Base-by-base conservation (phyloP, 2,888 invertebrate genomes). In the Villa cingulata region DNA sequence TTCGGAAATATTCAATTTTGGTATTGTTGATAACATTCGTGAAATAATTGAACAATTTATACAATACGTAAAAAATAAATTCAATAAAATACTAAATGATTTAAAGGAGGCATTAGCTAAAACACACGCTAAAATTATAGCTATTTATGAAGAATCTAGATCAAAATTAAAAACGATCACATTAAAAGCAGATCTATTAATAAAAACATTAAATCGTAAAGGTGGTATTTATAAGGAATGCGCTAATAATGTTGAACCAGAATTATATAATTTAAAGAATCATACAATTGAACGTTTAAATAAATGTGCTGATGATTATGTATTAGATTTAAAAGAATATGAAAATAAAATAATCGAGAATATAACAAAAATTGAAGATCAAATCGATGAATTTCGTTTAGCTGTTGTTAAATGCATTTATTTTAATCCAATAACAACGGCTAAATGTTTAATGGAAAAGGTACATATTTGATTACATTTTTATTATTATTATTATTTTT, bases 401-500 rank as follows among this genome's bases (percentile, higher is more conserved):
- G 27, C 34, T 27, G 41, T 46, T 29, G 29, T 27, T 5, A 40
- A 41, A n/a, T 46, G 46, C 36, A 18, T 46, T 19, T 36, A 41
- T 41, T 17, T 37, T 34, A 46, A 46, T 34, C 46, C 46, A 41
- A 37, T 46, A 16, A 23, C 20, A 27, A 29, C 46, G 15, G 37
- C 23, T 15, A 46, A 46, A 37, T 46, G 46, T 37, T 37, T 46
- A n/a, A 41, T 37, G 17, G 41, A 41, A n/a, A 27, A 46, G 39
- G 45, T 45, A 45, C 6, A 17, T 6, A 23, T 23, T 23, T 23
- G 7, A 23, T n/a, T n/a, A n/a, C n/a, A n/a, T n/a, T n/a, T n/a
- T n/a, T n/a, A n/a, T n/a, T n/a, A n/a, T n/a, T n/a, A n/a, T n/a
- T n/a, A n/a, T n/a, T n/a, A n/a, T n/a, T n/a, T n/a, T n/a, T n/a